A percentile compares a stretch with the other conserved stretches of the same genome.
Evolutionary conservation across 2,888 invertebrate species (phyloP).

Genomic region (Caradrina clavipalpis): DNA sequence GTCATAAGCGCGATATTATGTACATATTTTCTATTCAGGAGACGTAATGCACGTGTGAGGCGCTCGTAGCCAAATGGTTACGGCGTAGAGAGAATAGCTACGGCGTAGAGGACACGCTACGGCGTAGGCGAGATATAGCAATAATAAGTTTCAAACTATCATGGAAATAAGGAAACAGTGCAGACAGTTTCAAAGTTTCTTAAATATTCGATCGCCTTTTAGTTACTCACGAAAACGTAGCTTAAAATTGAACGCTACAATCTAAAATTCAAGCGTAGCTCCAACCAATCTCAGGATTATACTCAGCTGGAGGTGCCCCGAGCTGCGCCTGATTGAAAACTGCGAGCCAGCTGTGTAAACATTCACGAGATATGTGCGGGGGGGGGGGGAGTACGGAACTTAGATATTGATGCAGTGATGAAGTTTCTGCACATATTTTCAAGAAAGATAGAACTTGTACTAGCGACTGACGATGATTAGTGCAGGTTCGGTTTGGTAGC

Average conservation of each 20-base stretch:
- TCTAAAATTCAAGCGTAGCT: slow-evolving; percentile 30
- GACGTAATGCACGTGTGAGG: background rate
- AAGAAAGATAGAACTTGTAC: background rate
- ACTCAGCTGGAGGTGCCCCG: background rate
- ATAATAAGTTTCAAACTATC: background rate
- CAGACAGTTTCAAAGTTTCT: too few species aligned
- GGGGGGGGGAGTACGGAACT: background rate
- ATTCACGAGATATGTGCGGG: slow-evolving; percentile 20
- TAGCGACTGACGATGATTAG: background rate
- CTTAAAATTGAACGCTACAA: slow-evolving; percentile 20
- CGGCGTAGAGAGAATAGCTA: background rate
- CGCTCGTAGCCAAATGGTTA: slow-evolving; percentile 12
- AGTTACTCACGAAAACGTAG: background rate
- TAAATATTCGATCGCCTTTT: background rate
- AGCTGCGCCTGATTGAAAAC: slow-evolving; percentile 52
- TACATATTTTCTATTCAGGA: slow-evolving; percentile 22
- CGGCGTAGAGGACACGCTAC: background rate
- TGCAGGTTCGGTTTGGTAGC: background rate
- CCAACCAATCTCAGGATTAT: slow-evolving; percentile 59
- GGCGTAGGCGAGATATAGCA: background rate
- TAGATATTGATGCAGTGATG: slow-evolving; percentile 17
- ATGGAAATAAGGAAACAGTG: too few species aligned
- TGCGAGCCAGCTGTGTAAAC: slow-evolving; percentile 46
- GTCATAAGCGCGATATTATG: slow-evolving; percentile 23
- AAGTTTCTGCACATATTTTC: background rate